phyloP scores from a whole-genome alignment of 2,797 vertebrate species.

The Pterois miles region DNA sequence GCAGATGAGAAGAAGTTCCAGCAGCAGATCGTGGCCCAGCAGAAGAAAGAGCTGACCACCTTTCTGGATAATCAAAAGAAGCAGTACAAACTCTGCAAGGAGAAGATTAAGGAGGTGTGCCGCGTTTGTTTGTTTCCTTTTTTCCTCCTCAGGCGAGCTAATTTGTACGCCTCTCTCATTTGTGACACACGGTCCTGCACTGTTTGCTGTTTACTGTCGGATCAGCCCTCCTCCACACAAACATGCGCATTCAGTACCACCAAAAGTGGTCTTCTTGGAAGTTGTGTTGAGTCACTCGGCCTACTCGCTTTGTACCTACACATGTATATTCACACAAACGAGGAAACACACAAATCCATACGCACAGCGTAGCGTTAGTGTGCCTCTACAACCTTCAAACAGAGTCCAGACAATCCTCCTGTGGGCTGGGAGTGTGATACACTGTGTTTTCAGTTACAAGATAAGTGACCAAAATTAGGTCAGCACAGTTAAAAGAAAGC shows the following conservation, averaged over 20 bases:
- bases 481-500: conserved; percentile 66
- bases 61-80: conserved; percentile 99
- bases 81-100: conserved; percentile 99
- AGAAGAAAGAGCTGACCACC: conserved; percentile 99
- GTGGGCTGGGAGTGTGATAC: conserved; percentile 50
- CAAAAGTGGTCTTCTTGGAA: conserved; percentile 22
- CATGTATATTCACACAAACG: conserved; percentile 26
- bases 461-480: conserved; percentile 76
- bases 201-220: conserved; percentile 41
- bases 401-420: conserved; percentile 43
- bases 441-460: conserved; percentile 62
- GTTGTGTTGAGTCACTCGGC: conserved; percentile 67
- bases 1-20: conserved; percentile 99
- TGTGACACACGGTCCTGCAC: conserved; percentile 39
- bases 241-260: conserved; percentile 43
- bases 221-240: conserved; percentile 59
- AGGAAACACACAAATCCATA: conserved; percentile 22
- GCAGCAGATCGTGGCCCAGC: conserved; percentile 98
- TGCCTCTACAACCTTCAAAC: conserved; percentile 49
- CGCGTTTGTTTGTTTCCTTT: conserved; percentile 16
- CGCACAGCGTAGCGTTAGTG: conserved; percentile 10
- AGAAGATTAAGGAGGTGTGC: conserved; percentile 98
- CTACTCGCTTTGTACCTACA: conserved; percentile 61
- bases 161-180: conserved; percentile 33
- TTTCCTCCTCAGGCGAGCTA: conserved; percentile 16